Conservation (phyloP, 2,113 vertebrate genomes). For the Tetrao urogallus region DNA sequence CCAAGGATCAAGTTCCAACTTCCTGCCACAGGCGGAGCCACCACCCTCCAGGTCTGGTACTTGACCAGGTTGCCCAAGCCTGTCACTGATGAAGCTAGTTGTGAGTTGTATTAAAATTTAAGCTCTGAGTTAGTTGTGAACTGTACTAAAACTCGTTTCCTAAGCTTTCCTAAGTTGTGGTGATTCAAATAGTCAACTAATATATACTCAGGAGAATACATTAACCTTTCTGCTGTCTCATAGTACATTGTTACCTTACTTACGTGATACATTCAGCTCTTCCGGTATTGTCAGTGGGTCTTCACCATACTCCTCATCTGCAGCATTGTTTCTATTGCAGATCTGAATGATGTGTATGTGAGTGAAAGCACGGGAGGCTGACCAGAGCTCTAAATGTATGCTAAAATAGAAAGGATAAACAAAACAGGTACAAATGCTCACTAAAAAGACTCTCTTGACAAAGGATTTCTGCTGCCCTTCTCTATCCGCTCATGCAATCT, state of each 20-base stretch:
- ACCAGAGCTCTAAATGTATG: neutral
- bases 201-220: neutral
- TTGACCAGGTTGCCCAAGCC: no score
- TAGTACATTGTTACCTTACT: neutral
- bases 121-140: neutral
- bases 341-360: neutral
- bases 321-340: neutral
- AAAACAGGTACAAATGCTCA: neutral
- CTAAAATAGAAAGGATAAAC: neutral
- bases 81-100: no score
- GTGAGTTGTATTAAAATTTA: no score
- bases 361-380: neutral
- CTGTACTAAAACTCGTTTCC: neutral
- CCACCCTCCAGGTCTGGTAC: no score
- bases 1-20: no score
- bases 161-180: neutral
- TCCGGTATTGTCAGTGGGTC: neutral
- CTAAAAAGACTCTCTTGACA: neutral
- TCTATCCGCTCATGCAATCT: neutral
- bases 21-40: no score
- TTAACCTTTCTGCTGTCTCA: neutral
- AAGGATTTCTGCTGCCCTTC: neutral
- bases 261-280: neutral
- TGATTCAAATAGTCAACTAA: neutral
- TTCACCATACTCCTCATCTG: accelerated